Evolutionary conservation across 2,113 vertebrate species (phyloP), one percentile per base, ranked within the genome.

Genomic region (Spheniscus mendiculus): DNA sequence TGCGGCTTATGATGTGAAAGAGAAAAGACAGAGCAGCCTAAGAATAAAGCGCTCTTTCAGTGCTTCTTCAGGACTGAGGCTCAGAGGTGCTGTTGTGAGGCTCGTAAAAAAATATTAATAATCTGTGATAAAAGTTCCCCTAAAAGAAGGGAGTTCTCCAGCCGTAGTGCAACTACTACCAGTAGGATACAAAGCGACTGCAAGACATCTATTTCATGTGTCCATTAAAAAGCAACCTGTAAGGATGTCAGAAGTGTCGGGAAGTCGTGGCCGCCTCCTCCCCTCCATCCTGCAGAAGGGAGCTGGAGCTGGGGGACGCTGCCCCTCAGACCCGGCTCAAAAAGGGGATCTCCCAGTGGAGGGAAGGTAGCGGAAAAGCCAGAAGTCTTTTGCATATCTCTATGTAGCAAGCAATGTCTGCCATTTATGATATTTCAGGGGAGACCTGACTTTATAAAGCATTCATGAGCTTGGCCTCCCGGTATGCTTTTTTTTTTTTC

Each of bases 391-490:
- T 83, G 44, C 79, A 36, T 55, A 66, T 70, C 83, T 91, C 2
- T 38, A 1, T 16, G 61, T n/a, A 65, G 58, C 44, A 38, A 74
- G 52, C 62, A 36, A 8, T 15, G 32, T 93, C 95, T 94, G 85
- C 88, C 85, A 92, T 86, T 94, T 89, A 8, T 11, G 50, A 40
- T 83, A 78, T 88, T 95, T 95, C 91, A 92, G 65, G 86, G 63
- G 88, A 96, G 83, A 89, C 88, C 44, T 96, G 96, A 19, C 79
- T 95, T 86, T 92, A 93, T 94, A 77, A 96, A 97, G 94, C 90
- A 97, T 97, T 97, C 88, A 96, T 93, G 92, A 97, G 90, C 93
- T 66, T 59, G 83, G 94, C 90, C 86, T 96, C 83, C 29, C 9
- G 7, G 29, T 86, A 63, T 3, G 21, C 23, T 0, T 19, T n/a